Percentiles rank a stretch among this genome's conserved stretches.
phyloP scores from a whole-genome alignment of 2,888 invertebrate species.

The Mythimna albipuncta region DNA sequence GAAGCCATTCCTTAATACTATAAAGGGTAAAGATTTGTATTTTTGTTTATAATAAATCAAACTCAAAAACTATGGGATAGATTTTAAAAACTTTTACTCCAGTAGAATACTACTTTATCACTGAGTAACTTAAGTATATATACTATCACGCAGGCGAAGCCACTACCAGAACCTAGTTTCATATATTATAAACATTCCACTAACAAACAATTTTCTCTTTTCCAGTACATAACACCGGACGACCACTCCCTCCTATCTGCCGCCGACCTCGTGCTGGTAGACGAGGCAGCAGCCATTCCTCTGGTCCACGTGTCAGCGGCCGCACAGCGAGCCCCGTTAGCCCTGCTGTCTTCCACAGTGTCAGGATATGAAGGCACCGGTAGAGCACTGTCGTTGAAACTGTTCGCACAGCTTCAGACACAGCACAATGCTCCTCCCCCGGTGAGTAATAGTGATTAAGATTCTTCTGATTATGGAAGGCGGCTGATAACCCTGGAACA shows the following conservation, averaged over 20 bases:
- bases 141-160: too few species aligned
- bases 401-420: conserved; percentile 96
- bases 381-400: conserved; percentile 97
- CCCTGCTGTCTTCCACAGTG: conserved; percentile 98
- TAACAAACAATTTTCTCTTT: conserved; percentile 3
- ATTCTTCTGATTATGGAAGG: too few species aligned
- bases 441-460: conserved; percentile 74
- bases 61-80: background rate
- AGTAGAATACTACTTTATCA: too few species aligned
- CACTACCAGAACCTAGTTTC: too few species aligned
- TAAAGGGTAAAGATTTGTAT: too few species aligned
- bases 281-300: conserved; percentile 99
- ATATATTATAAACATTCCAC: background rate
- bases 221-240: conserved; percentile 97
- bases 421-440: conserved; percentile 91
- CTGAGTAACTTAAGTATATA: too few species aligned
- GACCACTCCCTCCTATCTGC: conserved; percentile 97
- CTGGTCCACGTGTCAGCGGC: conserved; percentile 96
- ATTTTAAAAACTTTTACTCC: too few species aligned
- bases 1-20: too few species aligned
- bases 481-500: too few species aligned
- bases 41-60: background rate
- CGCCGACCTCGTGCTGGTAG: conserved; percentile 98
- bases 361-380: conserved; percentile 99
- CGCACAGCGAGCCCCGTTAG: conserved; percentile 97